Percentiles rank a stretch among this genome's conserved stretches.
Conservation (phyloP, 2,888 invertebrate genomes). For the Pristionchus fissidentatus region DNA sequence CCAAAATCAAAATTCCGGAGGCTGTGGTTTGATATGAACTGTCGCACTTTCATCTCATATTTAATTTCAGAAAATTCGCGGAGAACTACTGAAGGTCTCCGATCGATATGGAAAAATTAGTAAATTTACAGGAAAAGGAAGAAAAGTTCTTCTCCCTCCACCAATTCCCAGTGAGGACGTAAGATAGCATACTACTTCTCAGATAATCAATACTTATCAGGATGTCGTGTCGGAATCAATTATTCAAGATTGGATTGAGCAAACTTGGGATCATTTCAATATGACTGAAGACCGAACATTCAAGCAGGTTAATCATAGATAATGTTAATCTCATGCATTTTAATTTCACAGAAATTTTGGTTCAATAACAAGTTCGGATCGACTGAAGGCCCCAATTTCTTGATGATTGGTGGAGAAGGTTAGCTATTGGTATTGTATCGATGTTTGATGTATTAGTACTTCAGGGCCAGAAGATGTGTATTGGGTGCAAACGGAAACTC, state of each 20-base stretch:
- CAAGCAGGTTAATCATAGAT: conserved; percentile 59
- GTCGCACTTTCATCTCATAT: no score
- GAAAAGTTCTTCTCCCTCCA: neutral
- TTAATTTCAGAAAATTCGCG: neutral
- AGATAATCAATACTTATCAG: neutral
- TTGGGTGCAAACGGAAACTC: conserved; percentile 77
- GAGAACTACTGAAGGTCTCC: neutral
- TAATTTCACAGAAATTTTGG: conserved; percentile 6
- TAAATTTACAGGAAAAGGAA: conserved; percentile 33
- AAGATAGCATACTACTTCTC: neutral
- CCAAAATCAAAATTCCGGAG: neutral
- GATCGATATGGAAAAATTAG: conserved; percentile 10
- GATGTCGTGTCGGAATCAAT: neutral
- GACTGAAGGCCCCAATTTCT: conserved; percentile 85
- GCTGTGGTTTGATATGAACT: neutral
- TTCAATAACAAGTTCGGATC: conserved; percentile 22
- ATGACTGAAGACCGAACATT: conserved; percentile 57
- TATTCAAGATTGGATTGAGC: conserved; percentile 50
- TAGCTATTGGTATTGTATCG: neutral
- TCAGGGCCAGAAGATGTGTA: neutral
- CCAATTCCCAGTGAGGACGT: neutral
- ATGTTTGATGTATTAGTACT: neutral
- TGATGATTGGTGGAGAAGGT: conserved; percentile 94
- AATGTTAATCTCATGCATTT: neutral
- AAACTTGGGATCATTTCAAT: conserved; percentile 58